phyloP scores from a whole-genome alignment of 2,888 invertebrate species.

The Meliscaeva auricollis region DNA sequence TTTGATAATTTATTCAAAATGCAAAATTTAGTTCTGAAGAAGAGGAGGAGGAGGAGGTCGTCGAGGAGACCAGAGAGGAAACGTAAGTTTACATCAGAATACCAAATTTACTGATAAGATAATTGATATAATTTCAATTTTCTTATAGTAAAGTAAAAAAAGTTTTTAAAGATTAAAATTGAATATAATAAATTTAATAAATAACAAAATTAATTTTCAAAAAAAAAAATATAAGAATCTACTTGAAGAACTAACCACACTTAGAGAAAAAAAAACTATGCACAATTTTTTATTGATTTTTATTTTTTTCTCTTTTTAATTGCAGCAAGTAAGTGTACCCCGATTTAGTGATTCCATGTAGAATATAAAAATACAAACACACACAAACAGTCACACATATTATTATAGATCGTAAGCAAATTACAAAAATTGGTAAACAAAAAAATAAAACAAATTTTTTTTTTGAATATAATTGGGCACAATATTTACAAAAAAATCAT shows the following conservation, averaged over 20 bases:
- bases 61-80: slow-evolving; percentile 83
- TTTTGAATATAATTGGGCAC: slow-evolving; percentile 60
- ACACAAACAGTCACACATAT: slow-evolving; percentile 21
- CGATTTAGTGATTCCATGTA: slow-evolving; percentile 60
- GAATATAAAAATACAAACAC: slow-evolving; percentile 6
- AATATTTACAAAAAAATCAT: slow-evolving; percentile 1
- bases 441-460: slow-evolving; percentile 15
- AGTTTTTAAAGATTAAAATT: not conserved
- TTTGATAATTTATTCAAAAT: slow-evolving; percentile 69
- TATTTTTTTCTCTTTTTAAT: slow-evolving; percentile 81
- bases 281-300: slow-evolving; percentile 74
- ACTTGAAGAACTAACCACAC: slow-evolving; percentile 57
- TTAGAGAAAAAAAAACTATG: slow-evolving; percentile 37
- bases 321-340: slow-evolving; percentile 84
- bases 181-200: slow-evolving; percentile 34
- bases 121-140: slow-evolving; percentile 13
- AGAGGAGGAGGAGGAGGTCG: slow-evolving; percentile 84
- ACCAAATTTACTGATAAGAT: not conserved
- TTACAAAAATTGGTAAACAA: slow-evolving; percentile 61
- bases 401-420: slow-evolving; percentile 61
- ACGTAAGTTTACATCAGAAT: slow-evolving; percentile 82
- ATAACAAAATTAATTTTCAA: slow-evolving; percentile 18
- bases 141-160: slow-evolving; percentile 34
- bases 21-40: slow-evolving; percentile 83
- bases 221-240: slow-evolving; percentile 5